Evolutionary conservation across 2,797 vertebrate species (phyloP).

Genomic region (Alfaro cultratus): DNA sequence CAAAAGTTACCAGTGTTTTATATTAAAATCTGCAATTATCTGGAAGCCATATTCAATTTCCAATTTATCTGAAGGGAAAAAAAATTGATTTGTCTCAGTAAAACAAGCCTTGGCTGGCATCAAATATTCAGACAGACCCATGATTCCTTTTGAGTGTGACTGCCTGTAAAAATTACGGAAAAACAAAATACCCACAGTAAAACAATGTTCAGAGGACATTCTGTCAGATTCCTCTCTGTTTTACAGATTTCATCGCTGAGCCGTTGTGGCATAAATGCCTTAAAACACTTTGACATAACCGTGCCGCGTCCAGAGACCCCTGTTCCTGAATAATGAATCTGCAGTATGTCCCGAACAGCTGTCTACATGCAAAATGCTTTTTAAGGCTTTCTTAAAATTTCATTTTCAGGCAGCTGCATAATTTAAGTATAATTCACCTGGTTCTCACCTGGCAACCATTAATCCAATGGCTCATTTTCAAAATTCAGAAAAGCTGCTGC

Average conservation of each 20-base stretch:
- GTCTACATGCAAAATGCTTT: conserved; percentile 68
- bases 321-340: conserved; percentile 83
- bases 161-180: conserved; percentile 66
- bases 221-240: conserved; percentile 81
- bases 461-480: conserved; percentile 28
- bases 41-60: background rate
- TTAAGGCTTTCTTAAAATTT: conserved; percentile 43
- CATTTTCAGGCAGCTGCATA: conserved; percentile 40
- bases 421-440: conserved; percentile 43
- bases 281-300: conserved; percentile 84
- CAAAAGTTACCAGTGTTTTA: background rate
- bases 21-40: background rate
- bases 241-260: conserved; percentile 80
- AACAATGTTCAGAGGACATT: conserved; percentile 80
- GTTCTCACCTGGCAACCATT: conserved; percentile 29
- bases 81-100: conserved; percentile 13
- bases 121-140: conserved; percentile 78
- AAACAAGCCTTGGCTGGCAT: conserved; percentile 46
- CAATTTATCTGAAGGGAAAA: background rate
- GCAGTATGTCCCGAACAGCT: conserved; percentile 85
- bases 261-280: conserved; percentile 80
- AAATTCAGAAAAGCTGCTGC: background rate
- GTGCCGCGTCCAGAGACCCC: conserved; percentile 73
- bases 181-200: conserved; percentile 82
- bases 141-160: conserved; percentile 57